A percentile compares a stretch with the other conserved stretches of the same genome.
These are phyloP conservation scores for Xylocopa sonorina DNA, from an alignment of 1,140 invertebrate genomes.

Conservation along the genomic window DNA sequence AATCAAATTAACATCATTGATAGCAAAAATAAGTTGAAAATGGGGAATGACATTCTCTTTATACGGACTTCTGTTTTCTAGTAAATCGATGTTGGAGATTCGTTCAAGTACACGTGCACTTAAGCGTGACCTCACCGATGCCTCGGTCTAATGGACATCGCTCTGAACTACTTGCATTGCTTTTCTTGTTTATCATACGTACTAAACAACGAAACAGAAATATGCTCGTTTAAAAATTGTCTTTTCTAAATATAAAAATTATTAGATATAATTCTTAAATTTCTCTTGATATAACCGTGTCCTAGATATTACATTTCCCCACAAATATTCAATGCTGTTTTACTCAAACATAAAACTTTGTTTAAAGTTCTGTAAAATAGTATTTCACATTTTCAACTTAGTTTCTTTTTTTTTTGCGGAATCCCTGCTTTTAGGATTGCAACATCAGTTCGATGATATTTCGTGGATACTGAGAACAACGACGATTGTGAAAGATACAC, in stretches of 20 bases:
- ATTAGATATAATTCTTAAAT: not conserved
- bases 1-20: not conserved
- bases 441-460: too few relatives aligned
- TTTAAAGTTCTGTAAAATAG: too few relatives aligned
- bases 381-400: too few relatives aligned
- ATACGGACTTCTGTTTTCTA: not conserved
- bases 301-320: not conserved
- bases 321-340: not conserved
- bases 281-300: too few relatives aligned
- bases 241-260: not conserved
- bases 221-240: not conserved
- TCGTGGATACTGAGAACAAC: not conserved
- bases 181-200: not conserved
- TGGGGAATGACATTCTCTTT: not conserved
- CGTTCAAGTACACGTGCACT: conserved; percentile 27
- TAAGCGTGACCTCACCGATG: conserved; percentile 17
- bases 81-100: conserved; percentile 16
- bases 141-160: conserved; percentile 7
- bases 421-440: not conserved
- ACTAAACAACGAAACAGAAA: not conserved
- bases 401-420: too few relatives aligned
- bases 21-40: not conserved
- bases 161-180: not conserved
- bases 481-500: too few relatives aligned
- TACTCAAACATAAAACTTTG: too few relatives aligned